Conservation (phyloP, 2,113 vertebrate species). For the Apeltes quadracus region DNA sequence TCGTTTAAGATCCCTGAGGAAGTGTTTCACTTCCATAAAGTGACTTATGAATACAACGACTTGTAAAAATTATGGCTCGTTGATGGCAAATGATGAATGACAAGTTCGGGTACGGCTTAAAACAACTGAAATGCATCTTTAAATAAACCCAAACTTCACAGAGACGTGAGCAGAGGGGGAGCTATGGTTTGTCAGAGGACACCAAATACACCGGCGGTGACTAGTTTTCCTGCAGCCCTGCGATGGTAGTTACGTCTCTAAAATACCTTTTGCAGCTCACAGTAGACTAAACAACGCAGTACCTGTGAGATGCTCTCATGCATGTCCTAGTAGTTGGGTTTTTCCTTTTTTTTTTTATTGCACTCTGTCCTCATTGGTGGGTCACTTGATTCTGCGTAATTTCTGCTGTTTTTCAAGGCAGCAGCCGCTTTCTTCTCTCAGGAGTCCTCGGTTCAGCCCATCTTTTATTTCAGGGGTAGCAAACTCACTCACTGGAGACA, state of each 20-base stretch:
- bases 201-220: slow-evolving; percentile 10
- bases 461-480: slow-evolving; percentile 62
- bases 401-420: slow-evolving; percentile 28
- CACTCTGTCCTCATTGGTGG: slow-evolving; percentile 4
- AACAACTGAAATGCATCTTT: neutral
- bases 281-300: slow-evolving; percentile 55
- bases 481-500: slow-evolving; percentile 42
- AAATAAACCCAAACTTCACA: neutral
- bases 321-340: slow-evolving; percentile 27
- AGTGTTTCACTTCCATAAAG: neutral
- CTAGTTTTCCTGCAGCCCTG: slow-evolving; percentile 12
- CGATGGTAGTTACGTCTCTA: slow-evolving; percentile 11
- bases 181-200: slow-evolving; percentile 5
- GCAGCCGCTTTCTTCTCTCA: slow-evolving; percentile 17
- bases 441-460: slow-evolving; percentile 50
- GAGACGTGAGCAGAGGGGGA: neutral
- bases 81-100: too few relatives aligned
- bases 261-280: slow-evolving; percentile 35
- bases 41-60: too few relatives aligned
- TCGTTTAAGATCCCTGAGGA: neutral
- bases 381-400: slow-evolving; percentile 34
- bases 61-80: too few relatives aligned
- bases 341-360: slow-evolving; percentile 38
- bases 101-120: too few relatives aligned
- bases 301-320: slow-evolving; percentile 29